Conservation (phyloP, 2,797 vertebrate genomes). For the Uromys caudimaculatus region DNA sequence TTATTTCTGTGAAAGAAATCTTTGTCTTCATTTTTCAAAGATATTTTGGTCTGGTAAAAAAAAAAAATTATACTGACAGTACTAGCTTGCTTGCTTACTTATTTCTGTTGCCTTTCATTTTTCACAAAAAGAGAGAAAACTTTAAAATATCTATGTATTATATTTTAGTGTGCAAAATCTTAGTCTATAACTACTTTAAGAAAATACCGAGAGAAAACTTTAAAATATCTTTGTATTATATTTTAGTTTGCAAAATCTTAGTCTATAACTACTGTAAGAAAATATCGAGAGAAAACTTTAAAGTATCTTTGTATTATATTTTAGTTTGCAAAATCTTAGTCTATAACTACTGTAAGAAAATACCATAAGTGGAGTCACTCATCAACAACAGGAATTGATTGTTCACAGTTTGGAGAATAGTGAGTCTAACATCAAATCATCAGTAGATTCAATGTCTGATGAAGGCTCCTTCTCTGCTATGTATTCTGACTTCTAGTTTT, state of each 20-base stretch:
- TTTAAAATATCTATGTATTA: background rate
- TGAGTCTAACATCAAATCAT: background rate
- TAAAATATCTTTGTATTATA: background rate
- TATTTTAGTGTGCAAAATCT: background rate
- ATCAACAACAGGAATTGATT: background rate
- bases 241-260: background rate
- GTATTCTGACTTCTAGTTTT: background rate
- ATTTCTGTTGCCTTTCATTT: background rate
- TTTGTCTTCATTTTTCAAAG: conserved; percentile 20
- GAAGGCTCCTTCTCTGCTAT: background rate
- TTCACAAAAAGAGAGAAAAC: background rate
- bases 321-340: background rate
- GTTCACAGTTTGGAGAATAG: background rate
- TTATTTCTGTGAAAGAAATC: conserved; percentile 1
- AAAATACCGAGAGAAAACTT: background rate
- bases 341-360: background rate
- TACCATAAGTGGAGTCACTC: background rate
- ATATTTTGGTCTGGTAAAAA: conserved; percentile 3
- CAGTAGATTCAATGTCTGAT: background rate
- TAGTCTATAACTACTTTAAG: background rate
- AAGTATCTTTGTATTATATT: background rate
- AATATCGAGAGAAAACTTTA: background rate
- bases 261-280: background rate
- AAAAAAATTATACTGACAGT: background rate
- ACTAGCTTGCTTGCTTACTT: background rate